Conservation (phyloP, 2,797 vertebrate genomes). For the Epinephelus awoara region DNA sequence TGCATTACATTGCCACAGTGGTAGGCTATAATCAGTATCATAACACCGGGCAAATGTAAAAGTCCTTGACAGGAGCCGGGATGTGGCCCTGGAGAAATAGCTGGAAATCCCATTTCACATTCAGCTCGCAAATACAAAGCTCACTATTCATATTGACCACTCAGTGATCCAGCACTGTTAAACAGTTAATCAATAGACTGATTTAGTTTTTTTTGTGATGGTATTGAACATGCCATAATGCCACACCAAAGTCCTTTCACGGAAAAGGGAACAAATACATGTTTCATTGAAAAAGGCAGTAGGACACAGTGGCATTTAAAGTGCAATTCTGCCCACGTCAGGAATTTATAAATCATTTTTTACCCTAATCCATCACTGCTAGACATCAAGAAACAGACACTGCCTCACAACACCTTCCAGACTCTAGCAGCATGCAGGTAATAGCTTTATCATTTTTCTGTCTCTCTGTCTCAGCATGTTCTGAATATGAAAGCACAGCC, state of each 20-base stretch:
- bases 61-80: slow-evolving; percentile 53
- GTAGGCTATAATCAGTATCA: slow-evolving; percentile 60
- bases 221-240: slow-evolving; percentile 33
- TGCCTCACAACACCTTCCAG: slow-evolving; percentile 61
- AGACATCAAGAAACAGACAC: slow-evolving; percentile 62
- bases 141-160: slow-evolving; percentile 56
- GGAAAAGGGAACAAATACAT: slow-evolving; percentile 23
- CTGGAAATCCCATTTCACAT: slow-evolving; percentile 49
- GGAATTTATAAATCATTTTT: slow-evolving; percentile 73
- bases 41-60: slow-evolving; percentile 47
- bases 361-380: slow-evolving; percentile 73
- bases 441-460: slow-evolving; percentile 70
- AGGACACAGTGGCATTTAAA: slow-evolving; percentile 65
- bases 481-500: slow-evolving; percentile 54
- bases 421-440: slow-evolving; percentile 65
- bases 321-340: slow-evolving; percentile 63
- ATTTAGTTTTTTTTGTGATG: slow-evolving; percentile 33
- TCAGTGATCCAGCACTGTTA: slow-evolving; percentile 43
- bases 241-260: slow-evolving; percentile 24
- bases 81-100: slow-evolving; percentile 58
- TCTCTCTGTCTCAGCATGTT: slow-evolving; percentile 54
- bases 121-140: slow-evolving; percentile 38
- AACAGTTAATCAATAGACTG: slow-evolving; percentile 53
- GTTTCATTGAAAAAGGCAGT: slow-evolving; percentile 41
- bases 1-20: slow-evolving; percentile 59